Percentiles rank a stretch among this genome's conserved stretches.
phyloP scores from a whole-genome alignment of 35 echinoderm and acorn worm species.

The Nesometra sesokonis region DNA sequence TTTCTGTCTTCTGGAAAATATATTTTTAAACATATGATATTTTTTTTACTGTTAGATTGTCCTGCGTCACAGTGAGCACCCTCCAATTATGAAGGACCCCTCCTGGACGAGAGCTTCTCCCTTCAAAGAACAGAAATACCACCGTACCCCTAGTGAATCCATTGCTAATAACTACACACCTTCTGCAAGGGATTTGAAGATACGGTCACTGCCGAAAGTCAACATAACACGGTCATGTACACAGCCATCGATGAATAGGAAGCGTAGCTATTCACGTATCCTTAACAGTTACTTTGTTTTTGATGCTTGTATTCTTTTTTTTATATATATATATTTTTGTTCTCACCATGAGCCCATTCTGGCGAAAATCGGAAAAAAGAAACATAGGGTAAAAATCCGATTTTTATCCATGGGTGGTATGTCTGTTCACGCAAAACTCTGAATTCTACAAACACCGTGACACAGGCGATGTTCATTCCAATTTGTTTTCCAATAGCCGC shows the following conservation, averaged over 20 bases:
- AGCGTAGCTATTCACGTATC: constrained; percentile 97
- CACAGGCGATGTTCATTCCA: too few species aligned
- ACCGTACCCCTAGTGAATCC: constrained; percentile 94
- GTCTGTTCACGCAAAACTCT: too few species aligned
- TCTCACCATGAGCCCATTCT: too few species aligned
- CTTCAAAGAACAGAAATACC: constrained; percentile 98
- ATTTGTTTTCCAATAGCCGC: too few species aligned
- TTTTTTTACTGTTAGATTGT: constrained; percentile 52
- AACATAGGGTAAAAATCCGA: too few species aligned
- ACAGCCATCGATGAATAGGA: constrained; percentile 65
- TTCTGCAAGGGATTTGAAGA: constrained; percentile 70
- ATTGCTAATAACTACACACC: constrained; percentile 99
- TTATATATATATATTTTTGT: too few species aligned
- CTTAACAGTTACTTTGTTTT: constrained; percentile 9
- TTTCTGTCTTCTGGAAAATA: too few species aligned
- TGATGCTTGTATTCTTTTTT: not conserved
- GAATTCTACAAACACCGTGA: too few species aligned
- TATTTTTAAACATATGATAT: too few species aligned
- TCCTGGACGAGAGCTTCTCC: constrained; percentile 93
- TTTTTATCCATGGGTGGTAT: too few species aligned
- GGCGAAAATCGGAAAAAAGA: too few species aligned
- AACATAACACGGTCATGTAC: constrained; percentile 55
- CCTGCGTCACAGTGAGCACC: constrained; percentile 91
- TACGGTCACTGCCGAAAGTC: constrained; percentile 44
- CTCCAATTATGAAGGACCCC: constrained; percentile 90